Evolutionary conservation across 2,113 vertebrate species (phyloP), one percentile per base, ranked within the genome.

Genomic region (Montifringilla adamsi): DNA sequence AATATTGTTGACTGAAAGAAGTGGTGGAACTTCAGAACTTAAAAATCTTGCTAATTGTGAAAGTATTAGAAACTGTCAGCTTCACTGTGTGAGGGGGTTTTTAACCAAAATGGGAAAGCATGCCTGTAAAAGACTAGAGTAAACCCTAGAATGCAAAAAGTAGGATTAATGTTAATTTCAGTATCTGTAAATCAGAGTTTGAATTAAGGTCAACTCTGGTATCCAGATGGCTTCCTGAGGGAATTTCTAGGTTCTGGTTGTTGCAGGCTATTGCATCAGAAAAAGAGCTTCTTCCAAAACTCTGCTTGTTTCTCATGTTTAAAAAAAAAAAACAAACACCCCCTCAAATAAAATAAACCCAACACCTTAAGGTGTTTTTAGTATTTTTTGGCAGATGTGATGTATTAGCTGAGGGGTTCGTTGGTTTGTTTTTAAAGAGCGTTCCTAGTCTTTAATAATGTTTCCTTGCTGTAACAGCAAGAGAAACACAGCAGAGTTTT

Each of bases 221-320:
- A 24, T 92, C 4, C 7, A 47, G 15, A 43, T 72, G 35, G 31
- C 44, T 94, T 91, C 60, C 23, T 41, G 8, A 12, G 50, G 19
- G 56, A 75, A 33, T 91, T 74, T 83, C 81, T 87, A 31, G 50
- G 27, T 83, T 66, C 43, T 76, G 33, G 21, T 58, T 92, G 19
- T 97, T 96, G 84, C 94, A 82, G 20, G 19, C 43, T 50, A 39
- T 97, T 96, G 89, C 90, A 69, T 95, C 96, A 97, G 90, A 80
- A 95, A 89, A 87, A 58, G 10, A 60, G n/a, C 58, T 67, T 73
- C 22, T 7, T 73, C 44, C 41, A 84, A 66, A 68, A 23, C 26
- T 17, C 2, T 55, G n/a, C 18, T 52, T 63, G 12, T 56, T 92
- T 73, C 30, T 92, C 1, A 4, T 31, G 21, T 58, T 64, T 59